phyloP scores from a whole-genome alignment of 2,797 vertebrate genomes.

The Enteromius treurensis region DNA sequence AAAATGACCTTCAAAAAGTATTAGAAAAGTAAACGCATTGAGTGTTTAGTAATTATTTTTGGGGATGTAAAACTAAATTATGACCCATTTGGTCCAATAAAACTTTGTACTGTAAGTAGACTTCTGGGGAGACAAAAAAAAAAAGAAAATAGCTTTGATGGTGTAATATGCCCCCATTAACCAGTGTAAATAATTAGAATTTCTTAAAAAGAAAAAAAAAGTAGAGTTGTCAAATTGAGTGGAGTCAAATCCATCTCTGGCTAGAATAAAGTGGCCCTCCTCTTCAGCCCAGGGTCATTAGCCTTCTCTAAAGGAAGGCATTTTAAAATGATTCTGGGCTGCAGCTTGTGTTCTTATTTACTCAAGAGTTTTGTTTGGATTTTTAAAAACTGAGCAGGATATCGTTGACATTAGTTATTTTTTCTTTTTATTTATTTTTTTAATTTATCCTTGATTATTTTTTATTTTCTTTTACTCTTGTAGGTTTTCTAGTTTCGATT shows the following conservation, averaged over 20 bases:
- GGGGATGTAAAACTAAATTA: not conserved
- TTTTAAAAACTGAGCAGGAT: not conserved
- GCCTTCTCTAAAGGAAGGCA: not conserved
- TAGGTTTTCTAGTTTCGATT: not conserved
- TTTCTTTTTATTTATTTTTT: not conserved
- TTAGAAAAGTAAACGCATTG: not conserved
- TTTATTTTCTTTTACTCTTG: not conserved
- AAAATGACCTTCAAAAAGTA: not conserved
- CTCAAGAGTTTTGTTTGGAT: slow-evolving; percentile 17
- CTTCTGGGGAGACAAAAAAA: not conserved
- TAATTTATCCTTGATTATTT: not conserved
- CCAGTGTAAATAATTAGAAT: not conserved
- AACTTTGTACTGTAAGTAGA: not conserved
- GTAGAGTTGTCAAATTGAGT: slow-evolving; percentile 6
- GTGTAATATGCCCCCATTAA: not conserved
- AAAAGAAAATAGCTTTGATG: not conserved
- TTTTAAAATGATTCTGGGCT: not conserved
- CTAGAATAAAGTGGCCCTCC: slow-evolving; percentile 15
- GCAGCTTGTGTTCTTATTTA: not conserved
- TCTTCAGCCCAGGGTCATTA: slow-evolving; percentile 16
- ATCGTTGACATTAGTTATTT: not conserved
- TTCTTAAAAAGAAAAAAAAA: not conserved
- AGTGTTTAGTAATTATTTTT: not conserved
- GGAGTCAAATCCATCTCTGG: not conserved
- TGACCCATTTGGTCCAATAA: not conserved